Conservation (phyloP, 2,888 invertebrate genomes). For the Apodemia zela region DNA sequence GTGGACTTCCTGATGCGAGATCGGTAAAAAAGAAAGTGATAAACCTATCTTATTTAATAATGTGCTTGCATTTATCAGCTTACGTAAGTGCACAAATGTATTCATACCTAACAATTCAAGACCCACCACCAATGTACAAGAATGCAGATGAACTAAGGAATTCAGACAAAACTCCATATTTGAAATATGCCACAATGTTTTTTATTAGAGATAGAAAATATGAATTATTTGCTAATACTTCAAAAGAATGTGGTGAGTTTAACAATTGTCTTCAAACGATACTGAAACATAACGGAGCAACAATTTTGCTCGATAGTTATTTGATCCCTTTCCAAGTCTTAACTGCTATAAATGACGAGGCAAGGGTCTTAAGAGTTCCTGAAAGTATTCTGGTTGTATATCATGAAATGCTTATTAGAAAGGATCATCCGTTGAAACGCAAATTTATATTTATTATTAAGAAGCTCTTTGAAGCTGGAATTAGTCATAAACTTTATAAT, state of each 20-base stretch:
- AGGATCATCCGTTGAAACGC: constrained; percentile 39
- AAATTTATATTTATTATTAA: constrained; percentile 40
- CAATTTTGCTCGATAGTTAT: constrained; percentile 44
- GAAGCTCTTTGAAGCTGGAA: constrained; percentile 59
- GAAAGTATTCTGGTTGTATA: constrained; percentile 52
- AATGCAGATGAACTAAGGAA: constrained; percentile 47
- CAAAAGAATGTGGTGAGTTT: constrained; percentile 45
- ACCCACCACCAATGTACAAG: constrained; percentile 47
- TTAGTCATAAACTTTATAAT: constrained; percentile 46
- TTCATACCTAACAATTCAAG: constrained; percentile 54
- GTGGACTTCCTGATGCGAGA: constrained; percentile 44
- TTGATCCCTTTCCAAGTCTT: constrained; percentile 46
- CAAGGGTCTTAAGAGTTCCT: constrained; percentile 43
- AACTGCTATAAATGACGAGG: constrained; percentile 53
- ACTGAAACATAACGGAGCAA: constrained; percentile 46
- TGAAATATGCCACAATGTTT: constrained; percentile 42
- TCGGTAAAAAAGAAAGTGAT: constrained; percentile 54
- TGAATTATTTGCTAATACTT: constrained; percentile 41
- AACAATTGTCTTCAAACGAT: constrained; percentile 42
- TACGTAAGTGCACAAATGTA: constrained; percentile 57
- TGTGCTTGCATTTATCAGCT: constrained; percentile 51
- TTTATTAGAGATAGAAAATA: constrained; percentile 49
- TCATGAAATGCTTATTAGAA: constrained; percentile 58
- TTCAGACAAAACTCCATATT: constrained; percentile 45
- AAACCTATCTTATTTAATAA: constrained; percentile 48